Evolutionary conservation across 2,797 vertebrate genomes (phyloP).

Genomic region (Mormyrops boulengeri): DNA sequence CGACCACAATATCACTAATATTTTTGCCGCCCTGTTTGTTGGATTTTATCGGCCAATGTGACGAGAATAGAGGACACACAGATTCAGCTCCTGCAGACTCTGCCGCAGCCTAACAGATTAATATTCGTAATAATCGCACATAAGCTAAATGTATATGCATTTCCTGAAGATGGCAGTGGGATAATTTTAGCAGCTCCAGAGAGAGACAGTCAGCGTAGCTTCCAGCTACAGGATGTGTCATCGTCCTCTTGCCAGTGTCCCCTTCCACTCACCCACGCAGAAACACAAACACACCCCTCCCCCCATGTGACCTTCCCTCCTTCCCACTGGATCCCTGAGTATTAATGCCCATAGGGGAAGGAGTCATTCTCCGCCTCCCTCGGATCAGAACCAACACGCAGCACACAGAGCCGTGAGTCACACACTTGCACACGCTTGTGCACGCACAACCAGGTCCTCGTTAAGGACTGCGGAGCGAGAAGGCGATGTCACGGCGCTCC

Average conservation of each 20-base stretch:
- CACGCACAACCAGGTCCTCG: neutral
- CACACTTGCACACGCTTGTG: neutral
- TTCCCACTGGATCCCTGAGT: neutral
- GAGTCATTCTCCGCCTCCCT: constrained; percentile 17
- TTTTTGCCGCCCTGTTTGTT: neutral
- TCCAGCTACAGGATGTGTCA: constrained; percentile 32
- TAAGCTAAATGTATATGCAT: neutral
- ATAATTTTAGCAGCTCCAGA: constrained; percentile 33
- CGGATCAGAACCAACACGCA: constrained; percentile 24
- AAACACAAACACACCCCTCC: neutral
- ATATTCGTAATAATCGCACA: neutral
- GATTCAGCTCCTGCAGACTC: neutral
- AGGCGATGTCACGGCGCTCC: neutral
- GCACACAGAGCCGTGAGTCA: constrained; percentile 29
- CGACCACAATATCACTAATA: neutral
- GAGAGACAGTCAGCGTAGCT: constrained; percentile 14
- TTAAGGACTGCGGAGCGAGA: neutral
- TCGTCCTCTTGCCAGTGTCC: constrained; percentile 2
- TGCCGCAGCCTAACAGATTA: neutral
- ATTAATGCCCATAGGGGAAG: neutral
- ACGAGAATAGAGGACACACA: neutral
- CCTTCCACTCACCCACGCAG: neutral
- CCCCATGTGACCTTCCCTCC: neutral
- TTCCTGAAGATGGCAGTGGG: constrained; percentile 22
- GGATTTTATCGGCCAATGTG: neutral